Evolutionary conservation across 1,140 invertebrate genomes (phyloP).

Genomic region (Euwallacea similis): DNA sequence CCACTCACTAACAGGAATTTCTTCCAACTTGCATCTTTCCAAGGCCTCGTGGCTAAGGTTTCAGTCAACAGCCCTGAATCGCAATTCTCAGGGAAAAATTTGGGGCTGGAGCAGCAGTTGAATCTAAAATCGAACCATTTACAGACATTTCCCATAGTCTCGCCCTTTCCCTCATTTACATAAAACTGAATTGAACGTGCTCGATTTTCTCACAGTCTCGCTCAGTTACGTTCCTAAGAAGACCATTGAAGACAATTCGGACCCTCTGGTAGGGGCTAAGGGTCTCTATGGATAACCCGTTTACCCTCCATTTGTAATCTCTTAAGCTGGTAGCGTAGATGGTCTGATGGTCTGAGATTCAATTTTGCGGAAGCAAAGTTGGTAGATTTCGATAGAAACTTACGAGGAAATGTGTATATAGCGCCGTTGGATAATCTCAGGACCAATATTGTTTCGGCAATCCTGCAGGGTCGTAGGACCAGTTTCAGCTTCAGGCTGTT

Average conservation of each 20-base stretch:
- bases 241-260: conserved; percentile 46
- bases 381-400: conserved; percentile 1
- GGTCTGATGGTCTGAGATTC: conserved; percentile 32
- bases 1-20: conserved; percentile 42
- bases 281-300: conserved; percentile 44
- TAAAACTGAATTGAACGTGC: conserved; percentile 48
- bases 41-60: conserved; percentile 42
- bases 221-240: conserved; percentile 39
- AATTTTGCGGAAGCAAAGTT: conserved; percentile 10
- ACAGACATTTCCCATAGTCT: no score
- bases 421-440: conserved; percentile 39
- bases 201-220: conserved; percentile 38
- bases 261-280: conserved; percentile 44
- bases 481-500: conserved; percentile 40
- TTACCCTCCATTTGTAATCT: conserved; percentile 42
- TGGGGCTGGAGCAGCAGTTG: conserved; percentile 40
- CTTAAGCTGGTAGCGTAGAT: conserved; percentile 35
- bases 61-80: conserved; percentile 41
- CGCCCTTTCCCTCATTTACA: conserved; percentile 41
- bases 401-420: conserved; percentile 43
- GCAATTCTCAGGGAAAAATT: conserved; percentile 44
- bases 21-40: conserved; percentile 48
- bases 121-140: conserved; percentile 41
- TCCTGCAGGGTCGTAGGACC: conserved; percentile 32
- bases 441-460: conserved; percentile 39